Evolutionary conservation across 1,140 invertebrate genomes (phyloP).

Genomic region (Metaphire vulgaris): DNA sequence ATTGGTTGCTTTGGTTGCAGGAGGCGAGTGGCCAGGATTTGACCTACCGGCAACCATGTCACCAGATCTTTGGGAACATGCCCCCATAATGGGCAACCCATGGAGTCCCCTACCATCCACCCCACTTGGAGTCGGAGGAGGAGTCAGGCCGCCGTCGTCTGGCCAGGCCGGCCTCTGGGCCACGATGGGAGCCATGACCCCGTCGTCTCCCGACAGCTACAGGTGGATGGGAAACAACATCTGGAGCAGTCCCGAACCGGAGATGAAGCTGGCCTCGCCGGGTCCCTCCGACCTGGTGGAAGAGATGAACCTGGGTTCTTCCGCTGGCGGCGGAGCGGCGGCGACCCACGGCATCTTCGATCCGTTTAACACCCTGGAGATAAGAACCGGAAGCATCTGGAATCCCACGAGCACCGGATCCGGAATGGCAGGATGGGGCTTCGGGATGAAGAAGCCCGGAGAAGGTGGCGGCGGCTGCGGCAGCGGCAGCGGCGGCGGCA

Average conservation of each 20-base stretch:
- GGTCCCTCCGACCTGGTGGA: not conserved
- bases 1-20: too few species aligned
- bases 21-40: conserved; percentile 49
- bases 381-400: conserved; percentile 28
- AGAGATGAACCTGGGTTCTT: not conserved
- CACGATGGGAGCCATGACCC: conserved; percentile 5
- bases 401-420: conserved; percentile 23
- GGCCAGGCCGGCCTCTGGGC: conserved; percentile 30
- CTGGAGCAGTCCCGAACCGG: conserved; percentile 6
- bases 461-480: too few species aligned
- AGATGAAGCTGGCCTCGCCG: conserved; percentile 5
- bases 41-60: conserved; percentile 33
- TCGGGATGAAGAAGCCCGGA: not conserved
- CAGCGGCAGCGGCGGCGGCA: too few species aligned
- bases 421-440: not conserved
- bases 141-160: conserved; percentile 28
- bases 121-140: conserved; percentile 20
- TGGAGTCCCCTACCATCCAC: conserved; percentile 35
- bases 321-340: not conserved
- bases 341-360: conserved; percentile 20
- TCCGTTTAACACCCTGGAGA: conserved; percentile 31
- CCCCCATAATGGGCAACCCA: conserved; percentile 34
- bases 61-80: conserved; percentile 30
- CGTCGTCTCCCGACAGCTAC: not conserved
- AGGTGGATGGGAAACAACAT: conserved; percentile 4